Evolutionary conservation across 2,113 vertebrate species (phyloP).

Genomic region (Pandion haliaetus): DNA sequence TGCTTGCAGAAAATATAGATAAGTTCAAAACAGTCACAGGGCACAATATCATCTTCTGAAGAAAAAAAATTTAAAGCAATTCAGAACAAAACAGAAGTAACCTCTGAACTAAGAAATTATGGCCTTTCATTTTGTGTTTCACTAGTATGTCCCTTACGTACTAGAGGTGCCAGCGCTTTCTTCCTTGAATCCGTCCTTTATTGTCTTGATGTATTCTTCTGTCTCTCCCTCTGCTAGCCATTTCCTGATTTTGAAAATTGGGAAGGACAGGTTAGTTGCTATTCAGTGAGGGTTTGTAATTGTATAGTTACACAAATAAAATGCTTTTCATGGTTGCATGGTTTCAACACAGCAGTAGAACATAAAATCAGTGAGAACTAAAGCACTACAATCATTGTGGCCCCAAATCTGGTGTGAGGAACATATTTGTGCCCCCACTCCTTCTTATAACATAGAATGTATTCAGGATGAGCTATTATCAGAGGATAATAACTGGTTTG

Average conservation of each 20-base stretch:
- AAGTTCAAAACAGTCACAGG: not conserved
- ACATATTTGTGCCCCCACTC: not conserved
- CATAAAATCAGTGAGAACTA: not conserved
- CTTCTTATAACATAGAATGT: not conserved
- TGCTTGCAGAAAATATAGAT: not conserved
- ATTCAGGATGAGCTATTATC: not conserved
- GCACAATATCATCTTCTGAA: not conserved
- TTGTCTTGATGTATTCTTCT: not conserved
- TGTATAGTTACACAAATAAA: not conserved
- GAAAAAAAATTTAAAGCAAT: not conserved
- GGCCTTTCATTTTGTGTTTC: not conserved
- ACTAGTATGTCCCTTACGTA: not conserved
- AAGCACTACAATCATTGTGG: not conserved
- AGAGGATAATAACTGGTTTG: not conserved
- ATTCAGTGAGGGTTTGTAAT: not conserved
- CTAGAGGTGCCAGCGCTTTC: not conserved
- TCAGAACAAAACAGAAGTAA: not conserved
- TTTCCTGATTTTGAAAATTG: not conserved
- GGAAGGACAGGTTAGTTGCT: not conserved
- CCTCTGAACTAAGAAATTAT: not conserved
- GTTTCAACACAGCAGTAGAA: not conserved
- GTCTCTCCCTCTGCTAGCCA: not conserved
- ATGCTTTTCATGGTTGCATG: not conserved
- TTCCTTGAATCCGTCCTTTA: not conserved
- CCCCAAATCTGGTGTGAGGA: not conserved